phyloP scores from a whole-genome alignment of 2,113 vertebrate species.

The Isichthys henryi region DNA sequence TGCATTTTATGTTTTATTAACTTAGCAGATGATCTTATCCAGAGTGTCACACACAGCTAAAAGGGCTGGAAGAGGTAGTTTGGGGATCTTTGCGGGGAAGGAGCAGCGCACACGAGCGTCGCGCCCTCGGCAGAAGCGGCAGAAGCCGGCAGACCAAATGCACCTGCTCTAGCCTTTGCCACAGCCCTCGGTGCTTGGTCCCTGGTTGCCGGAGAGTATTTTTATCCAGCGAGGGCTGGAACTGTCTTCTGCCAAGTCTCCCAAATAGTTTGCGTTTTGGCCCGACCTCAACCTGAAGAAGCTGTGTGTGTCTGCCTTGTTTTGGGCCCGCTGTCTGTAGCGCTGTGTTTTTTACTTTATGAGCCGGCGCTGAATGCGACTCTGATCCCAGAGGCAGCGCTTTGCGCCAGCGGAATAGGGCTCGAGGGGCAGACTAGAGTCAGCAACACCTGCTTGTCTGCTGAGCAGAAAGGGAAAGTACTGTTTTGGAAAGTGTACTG shows the following conservation, averaged over 20 bases:
- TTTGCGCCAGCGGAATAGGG: not conserved
- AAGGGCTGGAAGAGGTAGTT: not conserved
- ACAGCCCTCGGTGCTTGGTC: not conserved
- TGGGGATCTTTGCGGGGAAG: not conserved
- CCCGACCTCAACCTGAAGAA: not conserved
- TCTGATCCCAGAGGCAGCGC: not conserved
- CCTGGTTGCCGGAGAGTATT: not conserved
- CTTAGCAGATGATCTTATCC: not conserved
- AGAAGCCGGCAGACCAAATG: not conserved
- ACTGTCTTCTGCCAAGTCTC: not conserved
- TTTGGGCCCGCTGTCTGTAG: not conserved
- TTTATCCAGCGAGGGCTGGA: not conserved
- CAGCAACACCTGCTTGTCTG: not conserved
- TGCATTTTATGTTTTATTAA: not conserved
- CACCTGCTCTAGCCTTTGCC: not conserved
- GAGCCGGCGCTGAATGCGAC: not conserved
- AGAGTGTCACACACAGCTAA: not conserved
- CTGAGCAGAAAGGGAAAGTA: not conserved
- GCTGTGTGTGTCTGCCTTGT: not conserved
- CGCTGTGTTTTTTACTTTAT: not conserved
- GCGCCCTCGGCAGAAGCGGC: not conserved
- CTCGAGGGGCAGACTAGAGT: constrained; percentile 13
- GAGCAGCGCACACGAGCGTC: not conserved
- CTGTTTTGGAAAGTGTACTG: not conserved
- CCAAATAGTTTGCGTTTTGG: not conserved